phyloP scores from a whole-genome alignment of 1,140 invertebrate genomes.

The Pogonomyrmex californicus region DNA sequence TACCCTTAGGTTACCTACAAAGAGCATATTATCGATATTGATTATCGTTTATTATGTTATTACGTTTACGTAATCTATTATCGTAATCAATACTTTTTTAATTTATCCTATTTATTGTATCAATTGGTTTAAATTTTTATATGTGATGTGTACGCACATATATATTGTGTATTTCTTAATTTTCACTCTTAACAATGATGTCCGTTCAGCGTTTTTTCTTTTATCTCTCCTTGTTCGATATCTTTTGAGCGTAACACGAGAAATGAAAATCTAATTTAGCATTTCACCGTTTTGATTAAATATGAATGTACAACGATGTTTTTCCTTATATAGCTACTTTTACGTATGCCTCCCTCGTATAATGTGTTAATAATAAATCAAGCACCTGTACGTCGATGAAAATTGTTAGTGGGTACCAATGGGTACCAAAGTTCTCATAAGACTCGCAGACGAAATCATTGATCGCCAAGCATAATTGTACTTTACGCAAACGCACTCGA shows the following conservation, averaged over 20 bases:
- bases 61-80: conserved; percentile 62
- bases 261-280: conserved; percentile 50
- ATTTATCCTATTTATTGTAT: conserved; percentile 75
- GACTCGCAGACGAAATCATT: background rate
- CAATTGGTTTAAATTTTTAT: conserved; percentile 60
- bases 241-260: background rate
- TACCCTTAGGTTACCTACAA: conserved; percentile 71
- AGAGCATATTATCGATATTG: conserved; percentile 70
- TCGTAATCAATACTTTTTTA: conserved; percentile 59
- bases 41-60: conserved; percentile 68
- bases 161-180: conserved; percentile 54
- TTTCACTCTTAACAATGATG: conserved; percentile 15
- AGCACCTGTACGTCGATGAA: conserved; percentile 37
- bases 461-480: conserved; percentile 28
- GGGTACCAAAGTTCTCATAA: conserved; percentile 65
- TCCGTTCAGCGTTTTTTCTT: conserved; percentile 42
- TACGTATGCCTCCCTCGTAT: conserved; percentile 59
- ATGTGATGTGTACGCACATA: conserved; percentile 67
- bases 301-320: conserved; percentile 71
- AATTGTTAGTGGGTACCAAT: background rate
- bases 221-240: background rate
- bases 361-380: conserved; percentile 35
- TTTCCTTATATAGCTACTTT: conserved; percentile 57
- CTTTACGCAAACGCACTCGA: conserved; percentile 2
- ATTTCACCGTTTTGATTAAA: conserved; percentile 52